These are phyloP conservation scores for Laspeyria flexula DNA, from an alignment of 2,888 invertebrate genomes.

Conservation along the genomic window DNA sequence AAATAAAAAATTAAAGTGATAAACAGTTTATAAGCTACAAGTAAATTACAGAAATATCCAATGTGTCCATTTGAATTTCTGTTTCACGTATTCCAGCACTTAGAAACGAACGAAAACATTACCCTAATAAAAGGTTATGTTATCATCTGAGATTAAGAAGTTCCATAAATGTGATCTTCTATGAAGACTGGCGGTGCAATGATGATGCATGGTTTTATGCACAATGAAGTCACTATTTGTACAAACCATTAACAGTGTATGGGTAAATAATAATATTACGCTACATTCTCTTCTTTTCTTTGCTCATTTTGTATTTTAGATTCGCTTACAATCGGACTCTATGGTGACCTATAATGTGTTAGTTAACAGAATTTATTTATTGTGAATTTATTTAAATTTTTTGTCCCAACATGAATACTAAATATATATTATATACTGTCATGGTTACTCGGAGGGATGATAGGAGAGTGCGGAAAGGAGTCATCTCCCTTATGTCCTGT, in stretches of 20 bases:
- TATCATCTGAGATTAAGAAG: constrained; percentile 69
- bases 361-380: constrained; percentile 70
- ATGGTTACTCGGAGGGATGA: no score
- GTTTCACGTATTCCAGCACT: constrained; percentile 24
- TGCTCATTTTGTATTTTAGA: constrained; percentile 45
- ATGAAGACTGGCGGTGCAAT: constrained; percentile 74
- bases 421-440: no score
- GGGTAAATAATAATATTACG: constrained; percentile 48
- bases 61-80: no score
- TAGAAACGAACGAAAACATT: constrained; percentile 32
- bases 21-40: no score
- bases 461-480: no score
- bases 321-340: constrained; percentile 47
- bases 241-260: constrained; percentile 71
- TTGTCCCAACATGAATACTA: constrained; percentile 45
- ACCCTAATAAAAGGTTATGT: constrained; percentile 38
- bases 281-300: constrained; percentile 52
- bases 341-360: constrained; percentile 83
- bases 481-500: no score
- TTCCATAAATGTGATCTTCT: constrained; percentile 72
- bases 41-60: no score
- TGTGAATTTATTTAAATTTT: constrained; percentile 49
- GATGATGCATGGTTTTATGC: constrained; percentile 60
- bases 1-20: no score
- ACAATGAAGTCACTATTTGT: constrained; percentile 84